phyloP scores from a whole-genome alignment of 2,113 vertebrate genomes.

The Sphaerodactylus townsendi region DNA sequence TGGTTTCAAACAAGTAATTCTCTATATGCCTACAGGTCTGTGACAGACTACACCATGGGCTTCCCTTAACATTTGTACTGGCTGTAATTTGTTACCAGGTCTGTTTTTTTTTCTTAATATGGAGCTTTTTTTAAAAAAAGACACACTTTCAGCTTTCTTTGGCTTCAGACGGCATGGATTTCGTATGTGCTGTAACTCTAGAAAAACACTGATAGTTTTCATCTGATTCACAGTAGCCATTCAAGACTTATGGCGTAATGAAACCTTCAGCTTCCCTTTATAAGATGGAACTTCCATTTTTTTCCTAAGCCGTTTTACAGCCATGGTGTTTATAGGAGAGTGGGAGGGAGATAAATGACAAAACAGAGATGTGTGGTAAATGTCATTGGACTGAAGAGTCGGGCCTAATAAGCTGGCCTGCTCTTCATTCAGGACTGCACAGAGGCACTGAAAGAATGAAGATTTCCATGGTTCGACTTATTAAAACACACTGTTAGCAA shows the following conservation, averaged over 20 bases:
- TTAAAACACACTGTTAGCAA: background rate
- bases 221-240: background rate
- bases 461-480: background rate
- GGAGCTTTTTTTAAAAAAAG: background rate
- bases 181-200: background rate
- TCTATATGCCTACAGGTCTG: no score
- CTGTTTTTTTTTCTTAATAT: no score
- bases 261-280: background rate
- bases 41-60: background rate
- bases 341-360: background rate
- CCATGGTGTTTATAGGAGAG: slow-evolving; percentile 3
- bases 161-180: background rate
- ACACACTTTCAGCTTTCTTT: background rate
- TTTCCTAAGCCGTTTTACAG: background rate
- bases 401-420: background rate
- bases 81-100: no score
- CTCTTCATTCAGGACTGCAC: background rate
- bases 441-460: background rate
- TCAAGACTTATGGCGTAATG: background rate
- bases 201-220: background rate
- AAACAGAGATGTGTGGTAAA: background rate
- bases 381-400: background rate
- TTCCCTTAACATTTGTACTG: background rate
- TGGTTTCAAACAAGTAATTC: no score
- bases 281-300: background rate